Base-by-base conservation (phyloP, 2,113 vertebrate genomes). In the Myrmophylax atrothorax region DNA sequence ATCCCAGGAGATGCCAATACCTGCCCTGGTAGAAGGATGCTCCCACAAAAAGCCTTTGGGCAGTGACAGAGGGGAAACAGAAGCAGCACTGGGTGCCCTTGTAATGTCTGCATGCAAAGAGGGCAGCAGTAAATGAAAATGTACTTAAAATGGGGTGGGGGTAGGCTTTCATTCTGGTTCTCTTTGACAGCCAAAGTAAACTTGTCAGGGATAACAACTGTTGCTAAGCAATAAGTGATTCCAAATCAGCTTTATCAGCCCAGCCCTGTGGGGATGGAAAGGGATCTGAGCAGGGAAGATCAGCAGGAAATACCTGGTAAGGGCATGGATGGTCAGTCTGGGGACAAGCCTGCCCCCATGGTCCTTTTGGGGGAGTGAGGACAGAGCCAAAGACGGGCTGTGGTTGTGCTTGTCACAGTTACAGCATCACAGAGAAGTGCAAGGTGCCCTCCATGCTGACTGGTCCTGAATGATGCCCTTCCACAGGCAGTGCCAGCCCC, bases 181-280 rank as follows among this genome's bases (percentile, higher is more conserved):
- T 50, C 73, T 78, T 87, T 35, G 42, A 58, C 53, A 83, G 91
- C 14, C 0, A 0, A 50, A 74, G 38, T 55, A 38, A 93, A 67
- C 47, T 78, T 62, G 72, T 74, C 85, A 88, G 70, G 46, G 63
- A 62, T 88, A 60, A 83, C 56, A 80, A 83, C 82, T 29, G 90
- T 94, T 95, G 88, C 79, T 96, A 90, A 93, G 92, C 85, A 97
- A 96, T 80, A 87, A 2, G 7, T 73, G 90, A 72, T 92, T 70
- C 67, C 62, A 49, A 78, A 79, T 76, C 49, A 82, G 46, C 56
- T 89, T 58, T 47, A 63, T 77, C 70, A 91, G 44, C 74, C 70
- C 68, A 74, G 59, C 28, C 16, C 52, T 18, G 53, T 44, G 44
- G 37, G 86, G 20, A 72, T 47, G 25, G 70, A 75, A 74, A 74